Conservation (phyloP, 2,888 invertebrate species). For the Rhogogaster chlorosoma region DNA sequence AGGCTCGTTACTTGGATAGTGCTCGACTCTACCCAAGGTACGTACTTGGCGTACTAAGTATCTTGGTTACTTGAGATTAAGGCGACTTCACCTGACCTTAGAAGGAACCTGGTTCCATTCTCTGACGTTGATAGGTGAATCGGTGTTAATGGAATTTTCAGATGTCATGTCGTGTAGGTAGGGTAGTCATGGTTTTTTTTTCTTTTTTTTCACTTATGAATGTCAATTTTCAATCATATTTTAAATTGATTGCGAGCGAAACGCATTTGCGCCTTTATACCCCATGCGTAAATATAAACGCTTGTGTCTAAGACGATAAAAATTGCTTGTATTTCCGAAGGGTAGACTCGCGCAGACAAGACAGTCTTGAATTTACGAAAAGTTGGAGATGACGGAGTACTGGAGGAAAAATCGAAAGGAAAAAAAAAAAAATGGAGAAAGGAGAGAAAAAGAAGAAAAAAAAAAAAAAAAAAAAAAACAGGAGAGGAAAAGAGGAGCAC, state of each 20-base stretch:
- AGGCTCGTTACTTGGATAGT: constrained; percentile 47
- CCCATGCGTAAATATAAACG: constrained; percentile 62
- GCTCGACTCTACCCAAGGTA: constrained; percentile 46
- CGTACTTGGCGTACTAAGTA: constrained; percentile 44
- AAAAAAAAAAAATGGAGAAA: constrained; percentile 25
- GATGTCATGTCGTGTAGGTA: not conserved
- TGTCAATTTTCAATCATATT: constrained; percentile 55
- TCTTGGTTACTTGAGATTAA: constrained; percentile 49
- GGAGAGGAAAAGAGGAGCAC: constrained; percentile 43
- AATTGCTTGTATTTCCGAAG: constrained; percentile 39
- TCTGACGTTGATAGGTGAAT: not conserved
- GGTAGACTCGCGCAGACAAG: constrained; percentile 30
- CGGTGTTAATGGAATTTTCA: constrained; percentile 2
- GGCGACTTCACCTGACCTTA: constrained; percentile 44
- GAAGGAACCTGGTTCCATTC: constrained; percentile 13
- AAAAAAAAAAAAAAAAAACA: constrained; percentile 10
- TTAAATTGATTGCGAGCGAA: constrained; percentile 65
- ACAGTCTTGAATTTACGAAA: constrained; percentile 32
- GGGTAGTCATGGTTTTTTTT: too few relatives aligned
- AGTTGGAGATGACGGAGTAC: constrained; percentile 10
- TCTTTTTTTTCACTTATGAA: not conserved
- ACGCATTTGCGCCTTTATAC: constrained; percentile 59
- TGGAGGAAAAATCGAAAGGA: constrained; percentile 29
- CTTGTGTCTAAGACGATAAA: constrained; percentile 49
- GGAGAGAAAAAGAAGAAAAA: constrained; percentile 40